phyloP scores from a whole-genome alignment of 2,113 vertebrate genomes.

The Oxyura jamaicensis region DNA sequence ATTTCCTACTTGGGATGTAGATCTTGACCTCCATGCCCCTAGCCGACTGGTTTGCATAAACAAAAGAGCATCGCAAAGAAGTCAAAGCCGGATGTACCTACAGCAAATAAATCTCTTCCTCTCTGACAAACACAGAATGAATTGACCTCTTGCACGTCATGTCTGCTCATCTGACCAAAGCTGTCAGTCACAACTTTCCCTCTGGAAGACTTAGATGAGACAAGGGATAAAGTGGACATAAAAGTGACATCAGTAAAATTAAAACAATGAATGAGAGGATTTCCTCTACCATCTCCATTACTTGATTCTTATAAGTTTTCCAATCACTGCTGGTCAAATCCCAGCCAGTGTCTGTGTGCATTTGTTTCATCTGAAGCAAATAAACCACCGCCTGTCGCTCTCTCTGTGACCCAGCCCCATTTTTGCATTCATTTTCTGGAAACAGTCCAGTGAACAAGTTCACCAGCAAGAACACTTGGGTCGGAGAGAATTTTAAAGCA shows the following conservation, averaged over 20 bases:
- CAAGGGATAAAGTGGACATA: slow-evolving; percentile 50
- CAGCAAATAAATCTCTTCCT: slow-evolving; percentile 77
- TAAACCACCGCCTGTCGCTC: background rate
- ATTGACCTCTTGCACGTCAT: slow-evolving; percentile 64
- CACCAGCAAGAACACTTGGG: background rate
- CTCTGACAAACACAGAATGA: slow-evolving; percentile 69
- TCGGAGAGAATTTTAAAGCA: slow-evolving; percentile 37
- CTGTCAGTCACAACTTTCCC: slow-evolving; percentile 57
- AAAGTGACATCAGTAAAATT: slow-evolving; percentile 55
- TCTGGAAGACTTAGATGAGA: slow-evolving; percentile 43
- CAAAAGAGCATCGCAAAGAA: slow-evolving; percentile 69
- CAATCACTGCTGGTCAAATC: background rate
- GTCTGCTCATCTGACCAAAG: slow-evolving; percentile 60
- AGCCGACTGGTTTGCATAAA: slow-evolving; percentile 65
- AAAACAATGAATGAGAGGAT: slow-evolving; percentile 59
- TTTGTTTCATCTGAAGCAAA: background rate
- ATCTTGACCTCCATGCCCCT: slow-evolving; percentile 60
- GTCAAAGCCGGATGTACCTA: slow-evolving; percentile 68
- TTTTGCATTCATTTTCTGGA: slow-evolving; percentile 38
- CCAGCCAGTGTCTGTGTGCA: background rate
- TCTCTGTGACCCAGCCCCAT: background rate
- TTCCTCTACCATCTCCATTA: slow-evolving; percentile 56
- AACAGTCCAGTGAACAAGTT: background rate
- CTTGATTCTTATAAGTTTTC: slow-evolving; percentile 28
- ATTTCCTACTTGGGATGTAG: slow-evolving; percentile 72